Conservation (phyloP, 2,888 invertebrate genomes). For the Sesamia inferens region DNA sequence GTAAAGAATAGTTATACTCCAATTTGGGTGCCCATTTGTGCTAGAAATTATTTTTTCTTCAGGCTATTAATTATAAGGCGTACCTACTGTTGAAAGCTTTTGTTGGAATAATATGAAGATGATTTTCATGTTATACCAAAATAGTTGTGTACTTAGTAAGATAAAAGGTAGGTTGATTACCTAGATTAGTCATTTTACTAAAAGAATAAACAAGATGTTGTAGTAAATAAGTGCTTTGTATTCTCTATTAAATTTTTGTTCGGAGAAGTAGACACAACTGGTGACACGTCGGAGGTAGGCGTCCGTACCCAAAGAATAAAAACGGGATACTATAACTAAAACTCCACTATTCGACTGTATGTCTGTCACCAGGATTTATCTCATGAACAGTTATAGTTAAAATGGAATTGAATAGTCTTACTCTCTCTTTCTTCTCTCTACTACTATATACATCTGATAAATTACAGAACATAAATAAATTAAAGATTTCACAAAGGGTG, state of each 20-base stretch:
- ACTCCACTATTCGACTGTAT: too few relatives aligned
- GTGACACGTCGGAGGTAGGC: too few relatives aligned
- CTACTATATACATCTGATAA: too few relatives aligned
- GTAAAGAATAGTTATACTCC: slow-evolving; percentile 31
- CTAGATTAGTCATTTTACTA: too few relatives aligned
- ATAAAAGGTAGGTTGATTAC: neutral
- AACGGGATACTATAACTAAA: too few relatives aligned
- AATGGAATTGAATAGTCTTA: too few relatives aligned
- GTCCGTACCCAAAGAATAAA: too few relatives aligned
- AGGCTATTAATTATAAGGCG: neutral
- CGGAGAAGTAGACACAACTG: neutral
- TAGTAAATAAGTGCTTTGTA: neutral
- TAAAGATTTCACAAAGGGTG: too few relatives aligned
- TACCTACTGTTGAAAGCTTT: neutral
- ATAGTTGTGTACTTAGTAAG: neutral
- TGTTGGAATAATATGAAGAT: neutral
- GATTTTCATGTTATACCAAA: neutral
- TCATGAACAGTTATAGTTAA: too few relatives aligned
- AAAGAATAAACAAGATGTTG: neutral
- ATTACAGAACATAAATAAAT: too few relatives aligned
- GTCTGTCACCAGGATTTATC: too few relatives aligned
- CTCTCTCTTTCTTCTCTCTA: too few relatives aligned
- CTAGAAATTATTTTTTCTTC: neutral
- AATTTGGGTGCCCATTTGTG: slow-evolving; percentile 29
- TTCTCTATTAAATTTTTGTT: neutral